Evolutionary conservation across 2,888 invertebrate genomes (phyloP).

Genomic region (Latheticus oryzae): DNA sequence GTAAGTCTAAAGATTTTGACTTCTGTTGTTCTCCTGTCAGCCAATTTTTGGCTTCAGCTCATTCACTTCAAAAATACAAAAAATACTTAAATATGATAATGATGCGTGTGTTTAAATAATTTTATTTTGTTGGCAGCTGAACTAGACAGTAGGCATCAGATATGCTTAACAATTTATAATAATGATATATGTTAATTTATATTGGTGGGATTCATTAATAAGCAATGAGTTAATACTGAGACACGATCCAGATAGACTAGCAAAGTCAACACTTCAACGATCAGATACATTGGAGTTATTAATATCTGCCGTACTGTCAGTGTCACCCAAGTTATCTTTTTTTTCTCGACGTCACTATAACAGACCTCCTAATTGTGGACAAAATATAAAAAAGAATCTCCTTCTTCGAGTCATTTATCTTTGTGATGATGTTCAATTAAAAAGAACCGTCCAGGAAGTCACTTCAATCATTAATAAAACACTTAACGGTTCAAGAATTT

Average conservation of each 20-base stretch:
- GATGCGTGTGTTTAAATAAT: too few species aligned
- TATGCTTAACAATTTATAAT: too few species aligned
- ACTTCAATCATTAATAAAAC: conserved; percentile 27
- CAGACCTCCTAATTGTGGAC: conserved; percentile 41
- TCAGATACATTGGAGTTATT: conserved; percentile 53
- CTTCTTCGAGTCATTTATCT: conserved; percentile 27
- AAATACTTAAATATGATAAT: too few species aligned
- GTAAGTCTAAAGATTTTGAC: conserved; percentile 19
- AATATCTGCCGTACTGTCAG: conserved; percentile 53
- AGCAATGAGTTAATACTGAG: conserved; percentile 53
- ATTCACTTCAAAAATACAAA: too few species aligned
- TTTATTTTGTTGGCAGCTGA: too few species aligned
- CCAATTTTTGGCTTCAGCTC: conserved; percentile 3
- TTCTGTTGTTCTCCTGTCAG: conserved; percentile 13
- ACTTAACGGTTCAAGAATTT: conserved; percentile 1
- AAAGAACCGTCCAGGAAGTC: conserved; percentile 32
- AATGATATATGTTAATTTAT: conserved; percentile 55
- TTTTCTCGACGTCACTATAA: conserved; percentile 34
- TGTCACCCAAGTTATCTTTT: conserved; percentile 45
- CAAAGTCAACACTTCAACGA: conserved; percentile 53
- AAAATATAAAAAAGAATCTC: conserved; percentile 31
- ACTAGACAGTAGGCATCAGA: too few species aligned
- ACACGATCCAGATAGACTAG: conserved; percentile 48
- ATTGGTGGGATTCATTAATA: conserved; percentile 52
- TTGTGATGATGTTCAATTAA: conserved; percentile 30